Evolutionary conservation across 2,888 invertebrate genomes (phyloP).

Genomic region (Gasteruption jaculator): DNA sequence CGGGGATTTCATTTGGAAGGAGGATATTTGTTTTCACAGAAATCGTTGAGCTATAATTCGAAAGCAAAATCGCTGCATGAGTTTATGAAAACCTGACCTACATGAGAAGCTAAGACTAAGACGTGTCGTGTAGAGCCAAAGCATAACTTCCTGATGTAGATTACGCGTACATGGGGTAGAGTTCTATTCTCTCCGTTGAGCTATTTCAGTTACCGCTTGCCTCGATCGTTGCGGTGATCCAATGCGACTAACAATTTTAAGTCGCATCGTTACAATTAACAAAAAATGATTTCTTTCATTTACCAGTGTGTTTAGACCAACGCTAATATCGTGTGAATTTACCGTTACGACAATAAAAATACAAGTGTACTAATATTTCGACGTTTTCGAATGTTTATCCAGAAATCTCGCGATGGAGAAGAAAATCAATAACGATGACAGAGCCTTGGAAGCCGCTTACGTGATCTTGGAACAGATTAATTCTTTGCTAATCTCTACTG

Average conservation of each 20-base stretch:
- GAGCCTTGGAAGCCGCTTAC: slow-evolving; percentile 39
- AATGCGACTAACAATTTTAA: too few relatives aligned
- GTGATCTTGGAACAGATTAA: slow-evolving; percentile 48
- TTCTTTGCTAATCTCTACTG: slow-evolving; percentile 58
- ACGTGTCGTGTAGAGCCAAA: too few relatives aligned
- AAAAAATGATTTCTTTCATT: too few relatives aligned
- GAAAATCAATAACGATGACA: slow-evolving; percentile 29
- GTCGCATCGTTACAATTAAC: too few relatives aligned
- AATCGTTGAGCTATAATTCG: too few relatives aligned
- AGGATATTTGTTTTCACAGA: too few relatives aligned
- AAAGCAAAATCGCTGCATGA: too few relatives aligned
- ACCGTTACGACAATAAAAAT: slow-evolving; percentile 12
- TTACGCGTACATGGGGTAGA: slow-evolving; percentile 19
- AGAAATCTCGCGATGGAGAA: slow-evolving; percentile 39
- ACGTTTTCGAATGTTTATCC: slow-evolving; percentile 16
- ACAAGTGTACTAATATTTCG: slow-evolving; percentile 20
- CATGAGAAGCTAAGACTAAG: too few relatives aligned
- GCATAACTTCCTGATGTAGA: too few relatives aligned
- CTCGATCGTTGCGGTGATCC: slow-evolving; percentile 37
- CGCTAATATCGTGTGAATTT: slow-evolving; percentile 17
- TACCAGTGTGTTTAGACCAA: too few relatives aligned
- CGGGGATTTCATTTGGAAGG: too few relatives aligned
- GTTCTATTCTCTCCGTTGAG: slow-evolving; percentile 31
- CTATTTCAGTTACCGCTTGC: slow-evolving; percentile 48
- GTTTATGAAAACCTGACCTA: too few relatives aligned